phyloP scores from a whole-genome alignment of 2,113 vertebrate species.

The Cranoglanis bouderius region DNA sequence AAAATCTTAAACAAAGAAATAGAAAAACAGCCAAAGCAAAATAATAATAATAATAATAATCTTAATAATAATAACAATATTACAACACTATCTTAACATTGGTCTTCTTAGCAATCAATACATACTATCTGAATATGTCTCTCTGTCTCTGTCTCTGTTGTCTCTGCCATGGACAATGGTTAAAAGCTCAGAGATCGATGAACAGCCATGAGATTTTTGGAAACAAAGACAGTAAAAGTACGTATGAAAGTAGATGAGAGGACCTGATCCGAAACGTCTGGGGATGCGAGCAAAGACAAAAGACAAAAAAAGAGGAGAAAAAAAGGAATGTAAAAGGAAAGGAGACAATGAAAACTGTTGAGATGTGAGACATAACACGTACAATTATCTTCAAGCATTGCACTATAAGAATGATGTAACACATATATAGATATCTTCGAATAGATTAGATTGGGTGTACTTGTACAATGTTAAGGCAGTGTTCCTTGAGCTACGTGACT shows the following conservation, averaged over 20 bases:
- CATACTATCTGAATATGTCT: slow-evolving; percentile 26
- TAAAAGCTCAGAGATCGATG: slow-evolving; percentile 32
- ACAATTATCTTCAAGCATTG: neutral
- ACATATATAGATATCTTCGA: neutral
- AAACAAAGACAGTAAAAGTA: slow-evolving; percentile 45
- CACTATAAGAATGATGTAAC: neutral
- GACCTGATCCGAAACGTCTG: slow-evolving; percentile 53
- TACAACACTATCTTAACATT: slow-evolving; percentile 19
- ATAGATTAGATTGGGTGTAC: neutral
- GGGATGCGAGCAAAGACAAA: slow-evolving; percentile 64
- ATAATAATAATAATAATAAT: neutral
- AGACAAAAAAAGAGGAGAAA: slow-evolving; percentile 55
- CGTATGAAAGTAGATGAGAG: slow-evolving; percentile 53
- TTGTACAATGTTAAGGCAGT: neutral
- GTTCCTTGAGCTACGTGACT: neutral
- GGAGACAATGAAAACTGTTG: slow-evolving; percentile 32
- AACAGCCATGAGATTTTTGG: slow-evolving; percentile 18
- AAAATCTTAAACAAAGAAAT: slow-evolving; percentile 35
- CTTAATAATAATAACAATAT: neutral
- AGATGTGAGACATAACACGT: slow-evolving; percentile 10
- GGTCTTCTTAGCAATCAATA: slow-evolving; percentile 33
- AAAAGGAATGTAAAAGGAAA: slow-evolving; percentile 55
- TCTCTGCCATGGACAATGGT: slow-evolving; percentile 34
- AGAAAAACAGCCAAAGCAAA: slow-evolving; percentile 45
- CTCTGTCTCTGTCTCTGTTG: slow-evolving; percentile 50